phyloP scores from a whole-genome alignment of 2,888 invertebrate genomes.

The Endotricha flammealis region DNA sequence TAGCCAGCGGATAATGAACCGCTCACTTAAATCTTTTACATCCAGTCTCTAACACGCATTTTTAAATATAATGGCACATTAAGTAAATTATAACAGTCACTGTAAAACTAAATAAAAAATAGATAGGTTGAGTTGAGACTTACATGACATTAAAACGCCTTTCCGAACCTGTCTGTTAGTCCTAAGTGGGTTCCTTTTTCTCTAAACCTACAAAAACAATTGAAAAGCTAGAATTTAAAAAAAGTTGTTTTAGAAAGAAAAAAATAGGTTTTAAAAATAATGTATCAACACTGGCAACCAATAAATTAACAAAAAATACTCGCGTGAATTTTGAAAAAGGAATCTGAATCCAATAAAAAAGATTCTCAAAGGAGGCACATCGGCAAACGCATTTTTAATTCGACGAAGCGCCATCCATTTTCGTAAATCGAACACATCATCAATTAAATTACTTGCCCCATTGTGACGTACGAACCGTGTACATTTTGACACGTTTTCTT shows the following conservation, averaged over 20 bases:
- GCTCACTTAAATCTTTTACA: too few species aligned
- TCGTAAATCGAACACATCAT: constrained; percentile 70
- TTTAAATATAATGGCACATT: too few species aligned
- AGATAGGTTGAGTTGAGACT: too few species aligned
- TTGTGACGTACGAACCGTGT: constrained; percentile 47
- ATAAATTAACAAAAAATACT: not conserved
- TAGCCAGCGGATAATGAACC: too few species aligned
- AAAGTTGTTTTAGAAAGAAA: not conserved
- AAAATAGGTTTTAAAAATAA: not conserved
- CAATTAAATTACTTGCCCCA: constrained; percentile 72
- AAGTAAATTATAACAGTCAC: too few species aligned
- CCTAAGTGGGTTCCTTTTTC: too few species aligned
- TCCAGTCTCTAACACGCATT: too few species aligned
- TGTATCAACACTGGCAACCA: not conserved
- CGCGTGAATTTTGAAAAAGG: not conserved
- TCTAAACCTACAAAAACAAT: too few species aligned
- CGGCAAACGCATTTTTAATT: constrained; percentile 33
- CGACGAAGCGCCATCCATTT: constrained; percentile 52
- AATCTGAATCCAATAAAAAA: constrained; percentile 6
- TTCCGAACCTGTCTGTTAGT: too few species aligned
- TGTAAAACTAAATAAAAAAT: too few species aligned
- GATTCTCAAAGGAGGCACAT: constrained; percentile 12
- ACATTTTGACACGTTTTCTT: constrained; percentile 13
- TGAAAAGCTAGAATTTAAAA: too few species aligned
- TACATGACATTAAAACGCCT: too few species aligned